Conservation (phyloP, 2,113 vertebrate species). For the Phaethon lepturus region DNA sequence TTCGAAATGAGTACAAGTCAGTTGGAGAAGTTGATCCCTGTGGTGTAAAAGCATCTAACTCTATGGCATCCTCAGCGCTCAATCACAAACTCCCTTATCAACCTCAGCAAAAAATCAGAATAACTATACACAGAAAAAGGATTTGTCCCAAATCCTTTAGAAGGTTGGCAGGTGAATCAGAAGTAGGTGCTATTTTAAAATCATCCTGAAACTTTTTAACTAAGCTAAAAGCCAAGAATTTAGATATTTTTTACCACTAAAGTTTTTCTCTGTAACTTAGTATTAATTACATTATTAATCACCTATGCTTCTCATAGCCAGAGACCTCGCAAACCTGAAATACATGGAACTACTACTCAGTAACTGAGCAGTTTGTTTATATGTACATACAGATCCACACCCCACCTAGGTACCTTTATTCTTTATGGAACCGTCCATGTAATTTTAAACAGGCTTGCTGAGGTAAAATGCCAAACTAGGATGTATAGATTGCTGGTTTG, state of each 20-base stretch:
- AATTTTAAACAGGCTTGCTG: not conserved
- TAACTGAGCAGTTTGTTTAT: not conserved
- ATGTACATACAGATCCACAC: too few species aligned
- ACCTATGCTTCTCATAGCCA: not conserved
- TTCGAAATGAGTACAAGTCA: not conserved
- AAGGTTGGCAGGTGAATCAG: not conserved
- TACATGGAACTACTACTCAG: not conserved
- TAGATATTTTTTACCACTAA: not conserved
- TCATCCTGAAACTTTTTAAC: not conserved
- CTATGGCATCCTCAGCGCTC: not conserved
- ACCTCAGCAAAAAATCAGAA: not conserved
- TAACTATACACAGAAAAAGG: not conserved
- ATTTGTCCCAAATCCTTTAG: not conserved
- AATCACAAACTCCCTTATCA: not conserved
- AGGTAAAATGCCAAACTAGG: not conserved
- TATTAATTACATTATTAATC: not conserved
- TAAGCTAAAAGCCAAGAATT: not conserved
- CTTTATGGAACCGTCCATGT: fast-evolving
- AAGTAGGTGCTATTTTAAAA: not conserved
- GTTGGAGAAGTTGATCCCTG: not conserved
- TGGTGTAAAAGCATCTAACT: not conserved
- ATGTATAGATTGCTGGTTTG: not conserved
- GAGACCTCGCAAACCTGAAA: not conserved
- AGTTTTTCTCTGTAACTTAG: not conserved
- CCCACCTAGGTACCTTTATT: not conserved